Evolutionary conservation across 2,888 invertebrate genomes (phyloP), one percentile per base, ranked within the genome.

Genomic region (Leistus spinibarbis): DNA sequence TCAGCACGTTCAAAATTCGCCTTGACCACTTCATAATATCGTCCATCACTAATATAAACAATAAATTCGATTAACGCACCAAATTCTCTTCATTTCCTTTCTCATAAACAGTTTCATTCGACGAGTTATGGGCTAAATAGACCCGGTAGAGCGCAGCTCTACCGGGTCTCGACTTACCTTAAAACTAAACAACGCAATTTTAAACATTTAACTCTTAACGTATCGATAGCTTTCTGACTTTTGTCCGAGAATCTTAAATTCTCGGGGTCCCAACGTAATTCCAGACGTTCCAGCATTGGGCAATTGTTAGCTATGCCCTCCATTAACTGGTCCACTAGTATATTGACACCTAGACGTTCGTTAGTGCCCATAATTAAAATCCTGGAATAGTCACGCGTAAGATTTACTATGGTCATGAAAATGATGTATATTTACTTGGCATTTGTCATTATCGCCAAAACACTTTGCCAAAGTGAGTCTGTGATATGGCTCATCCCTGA

Each of bases 1-100:
- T 99, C 99, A 0, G 99, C 99, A 81, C 99, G 90, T 86, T 99
- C 99, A 86, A 99, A 99, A 87, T 99, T 99, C 0, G 99, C 99
- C 86, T 99, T 98, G 53, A 98, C 98, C 79, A 99, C 94, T 87
- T 99, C 99, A 85, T 98, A 99, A 86, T 99, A 99, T 76, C 99
- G 94, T 0, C 99, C 99, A 85, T 99, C 99, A 83, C 98, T 96
- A 86, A n/a, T n/a, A n/a, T n/a, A 78, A 9, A 2, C n/a, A 27
- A 16, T n/a, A n/a, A n/a, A n/a, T n/a, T n/a, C n/a, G n/a, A n/a
- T n/a, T n/a, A n/a, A n/a, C n/a, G n/a, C n/a, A n/a, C n/a, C n/a
- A n/a, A n/a, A n/a, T n/a, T n/a, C n/a, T n/a, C n/a, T n/a, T n/a
- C n/a, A n/a, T n/a, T n/a, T n/a, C n/a, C n/a, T n/a, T n/a, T n/a